Evolutionary conservation across 2,888 invertebrate genomes (phyloP).

Genomic region (Gastracanthus pulcherrimus): DNA sequence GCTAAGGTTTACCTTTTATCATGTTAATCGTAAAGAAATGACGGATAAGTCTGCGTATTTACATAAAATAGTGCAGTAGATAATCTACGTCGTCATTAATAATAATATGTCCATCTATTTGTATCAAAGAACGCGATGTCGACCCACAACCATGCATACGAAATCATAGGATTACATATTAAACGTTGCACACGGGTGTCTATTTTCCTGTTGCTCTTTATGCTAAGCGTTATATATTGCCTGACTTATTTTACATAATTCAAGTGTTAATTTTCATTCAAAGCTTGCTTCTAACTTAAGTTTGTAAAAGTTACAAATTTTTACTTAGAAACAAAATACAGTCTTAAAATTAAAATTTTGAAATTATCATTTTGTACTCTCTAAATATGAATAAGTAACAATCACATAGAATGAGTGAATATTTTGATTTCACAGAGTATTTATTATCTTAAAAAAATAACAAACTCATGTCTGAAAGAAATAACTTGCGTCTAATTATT

Average conservation of each 20-base stretch:
- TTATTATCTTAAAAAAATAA: too few relatives aligned
- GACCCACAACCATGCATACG: neutral
- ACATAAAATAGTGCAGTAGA: conserved; percentile 2
- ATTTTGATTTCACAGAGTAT: too few relatives aligned
- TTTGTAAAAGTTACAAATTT: neutral
- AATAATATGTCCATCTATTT: conserved; percentile 31
- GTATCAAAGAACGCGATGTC: conserved; percentile 16
- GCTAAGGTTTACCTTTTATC: neutral
- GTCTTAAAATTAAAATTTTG: too few relatives aligned
- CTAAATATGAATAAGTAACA: too few relatives aligned
- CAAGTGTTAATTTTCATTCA: conserved; percentile 6
- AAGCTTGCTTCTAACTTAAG: neutral
- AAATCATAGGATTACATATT: conserved; percentile 23
- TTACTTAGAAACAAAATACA: neutral
- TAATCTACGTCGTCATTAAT: conserved; percentile 26
- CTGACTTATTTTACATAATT: conserved; percentile 11
- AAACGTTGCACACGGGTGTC: conserved; percentile 14
- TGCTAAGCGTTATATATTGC: neutral
- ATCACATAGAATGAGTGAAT: too few relatives aligned
- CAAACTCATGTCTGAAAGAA: too few relatives aligned
- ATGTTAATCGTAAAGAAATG: neutral
- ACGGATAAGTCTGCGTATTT: neutral
- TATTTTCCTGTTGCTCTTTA: neutral
- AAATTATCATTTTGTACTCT: too few relatives aligned
- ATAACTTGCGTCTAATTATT: too few relatives aligned